phyloP scores from a whole-genome alignment of 2,113 vertebrate species.

The Aphyosemion australe region DNA sequence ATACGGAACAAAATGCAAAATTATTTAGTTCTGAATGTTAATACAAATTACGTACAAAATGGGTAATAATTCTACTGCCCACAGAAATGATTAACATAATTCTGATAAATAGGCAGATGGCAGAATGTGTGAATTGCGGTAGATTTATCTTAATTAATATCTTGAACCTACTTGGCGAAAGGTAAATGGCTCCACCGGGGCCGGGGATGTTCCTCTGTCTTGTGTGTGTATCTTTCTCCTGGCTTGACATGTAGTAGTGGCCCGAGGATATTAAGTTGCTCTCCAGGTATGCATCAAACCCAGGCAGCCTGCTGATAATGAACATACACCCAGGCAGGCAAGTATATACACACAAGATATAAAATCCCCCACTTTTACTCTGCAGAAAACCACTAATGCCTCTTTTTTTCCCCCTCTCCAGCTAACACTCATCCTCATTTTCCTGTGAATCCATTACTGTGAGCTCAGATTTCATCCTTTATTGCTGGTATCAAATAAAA shows the following conservation, averaged over 20 bases:
- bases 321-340: conserved; percentile 62
- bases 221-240: conserved; percentile 69
- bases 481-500: conserved; percentile 53
- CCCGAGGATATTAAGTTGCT: conserved; percentile 77
- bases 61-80: conserved; percentile 99
- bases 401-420: conserved; percentile 14
- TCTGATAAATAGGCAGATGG: conserved; percentile 99
- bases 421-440: conserved; percentile 53
- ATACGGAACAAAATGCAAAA: conserved; percentile 91
- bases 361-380: background rate
- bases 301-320: conserved; percentile 71
- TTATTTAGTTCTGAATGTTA: conserved; percentile 99
- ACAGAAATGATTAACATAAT: conserved; percentile 99
- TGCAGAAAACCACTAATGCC: background rate
- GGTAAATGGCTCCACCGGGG: conserved; percentile 91
- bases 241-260: conserved; percentile 73
- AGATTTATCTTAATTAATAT: conserved; percentile 99
- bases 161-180: conserved; percentile 93
- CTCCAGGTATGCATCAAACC: conserved; percentile 80
- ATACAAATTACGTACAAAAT: conserved; percentile 98
- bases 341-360: conserved; percentile 22
- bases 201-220: conserved; percentile 74
- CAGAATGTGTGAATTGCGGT: conserved; percentile 97
- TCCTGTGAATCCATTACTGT: conserved; percentile 20
- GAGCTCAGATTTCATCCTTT: conserved; percentile 47